A percentile compares a stretch with the other conserved stretches of the same genome.
Evolutionary conservation across 2,113 vertebrate genomes (phyloP).

Genomic region (Arizona elegans): DNA sequence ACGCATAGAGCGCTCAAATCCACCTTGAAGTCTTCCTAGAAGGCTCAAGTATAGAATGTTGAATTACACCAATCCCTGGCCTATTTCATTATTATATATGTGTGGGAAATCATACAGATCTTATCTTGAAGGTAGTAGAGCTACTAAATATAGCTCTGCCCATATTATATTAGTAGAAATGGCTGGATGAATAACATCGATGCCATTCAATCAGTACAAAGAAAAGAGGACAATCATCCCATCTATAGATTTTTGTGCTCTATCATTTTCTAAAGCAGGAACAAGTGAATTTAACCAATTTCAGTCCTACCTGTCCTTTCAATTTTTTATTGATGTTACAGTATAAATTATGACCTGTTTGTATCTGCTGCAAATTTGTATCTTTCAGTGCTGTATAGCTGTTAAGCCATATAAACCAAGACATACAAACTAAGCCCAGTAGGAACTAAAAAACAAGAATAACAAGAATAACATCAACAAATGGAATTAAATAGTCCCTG

Average conservation of each 20-base stretch:
- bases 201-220: not conserved
- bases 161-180: not conserved
- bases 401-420: no score
- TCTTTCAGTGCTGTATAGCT: no score
- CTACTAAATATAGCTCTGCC: not conserved
- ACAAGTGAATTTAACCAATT: not conserved
- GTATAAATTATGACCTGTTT: not conserved
- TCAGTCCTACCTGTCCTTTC: not conserved
- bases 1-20: not conserved
- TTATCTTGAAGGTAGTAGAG: not conserved
- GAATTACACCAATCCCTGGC: not conserved
- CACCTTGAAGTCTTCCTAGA: not conserved
- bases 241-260: not conserved
- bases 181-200: not conserved
- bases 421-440: no score
- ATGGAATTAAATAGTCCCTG: not conserved
- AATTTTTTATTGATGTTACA: not conserved
- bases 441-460: not conserved
- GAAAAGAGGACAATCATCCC: not conserved
- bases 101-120: not conserved
- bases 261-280: not conserved
- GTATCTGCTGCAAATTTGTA: no score
- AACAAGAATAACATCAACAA: not conserved
- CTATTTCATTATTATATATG: no score
- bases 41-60: not conserved